Evolutionary conservation across 2,797 vertebrate genomes (phyloP), one percentile per base, ranked within the genome.

Genomic region (Chrosomus eos): DNA sequence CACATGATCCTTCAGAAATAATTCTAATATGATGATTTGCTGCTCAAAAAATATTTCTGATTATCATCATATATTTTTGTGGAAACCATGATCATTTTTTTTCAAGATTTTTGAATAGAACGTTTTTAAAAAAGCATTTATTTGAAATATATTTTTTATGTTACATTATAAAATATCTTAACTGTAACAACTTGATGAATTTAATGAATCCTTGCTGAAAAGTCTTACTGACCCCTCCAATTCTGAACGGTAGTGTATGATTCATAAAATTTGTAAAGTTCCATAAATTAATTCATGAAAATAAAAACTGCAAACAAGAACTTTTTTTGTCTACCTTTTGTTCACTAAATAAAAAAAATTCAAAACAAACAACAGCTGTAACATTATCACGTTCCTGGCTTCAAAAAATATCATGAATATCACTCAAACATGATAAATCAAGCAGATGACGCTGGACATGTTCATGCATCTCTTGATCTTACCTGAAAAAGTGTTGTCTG

Each of bases 401-500:
- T 45, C 13, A 18, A 8, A 26, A 68, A 40, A n/a, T 16, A 28
- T 51, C 60, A 67, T 1, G 28, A 1, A 19, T 74, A 31, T 31
- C 5, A n/a, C 13, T 51, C 45, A 51, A 31, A 19, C 14, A 28
- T 6, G n/a, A 72, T 1, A 62, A 80, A 75, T 14, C 33, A 2
- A 18, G 62, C 3, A 5, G 8, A 48, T n/a, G 55, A 64, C 3
- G 48, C 43, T 45, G 43, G 43, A 45, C 4, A 45, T 40, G 40
- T 40, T 45, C 43, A 48, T 5, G 45, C 45, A 48, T 48, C 14
- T 48, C 14, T 48, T 4, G 26, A 74, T 93, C 96, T 88, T 91
- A 98, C 98, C 98, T 97, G 98, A 99, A 95, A 99, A 99, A 6
- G 98, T 99, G 93, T 99, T 99, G 94, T 99, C 98, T 93, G 98